These are phyloP conservation scores for Lepus americanus DNA, from an alignment of 2,113 vertebrate species.

Conservation along the genomic window DNA sequence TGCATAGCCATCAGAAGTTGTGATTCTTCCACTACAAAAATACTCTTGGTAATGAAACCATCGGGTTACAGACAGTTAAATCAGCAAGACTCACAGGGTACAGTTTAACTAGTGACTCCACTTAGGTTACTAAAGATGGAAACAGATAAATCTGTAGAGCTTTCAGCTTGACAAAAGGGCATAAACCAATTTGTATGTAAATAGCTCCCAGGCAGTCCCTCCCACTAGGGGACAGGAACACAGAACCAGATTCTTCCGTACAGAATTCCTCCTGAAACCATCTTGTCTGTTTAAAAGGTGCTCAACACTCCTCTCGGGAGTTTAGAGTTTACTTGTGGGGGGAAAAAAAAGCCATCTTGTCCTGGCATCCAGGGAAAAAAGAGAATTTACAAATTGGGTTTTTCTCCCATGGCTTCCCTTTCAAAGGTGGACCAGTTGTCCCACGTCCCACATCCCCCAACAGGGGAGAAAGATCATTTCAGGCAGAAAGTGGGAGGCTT, in stretches of 20 bases:
- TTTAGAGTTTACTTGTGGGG: conserved; percentile 34
- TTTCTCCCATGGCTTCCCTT: background rate
- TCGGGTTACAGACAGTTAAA: background rate
- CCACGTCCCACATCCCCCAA: background rate
- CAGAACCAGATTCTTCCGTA: background rate
- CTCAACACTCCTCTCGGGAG: background rate
- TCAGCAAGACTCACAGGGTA: background rate
- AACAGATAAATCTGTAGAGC: conserved; percentile 7
- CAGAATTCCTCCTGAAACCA: background rate
- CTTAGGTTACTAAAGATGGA: background rate
- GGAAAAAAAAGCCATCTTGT: background rate
- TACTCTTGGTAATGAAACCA: background rate
- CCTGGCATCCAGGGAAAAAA: conserved; percentile 55
- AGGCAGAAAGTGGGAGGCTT: background rate
- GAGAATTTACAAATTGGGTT: background rate
- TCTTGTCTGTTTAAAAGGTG: background rate
- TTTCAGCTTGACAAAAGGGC: background rate
- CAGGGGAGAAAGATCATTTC: background rate
- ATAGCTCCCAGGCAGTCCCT: conserved; percentile 1
- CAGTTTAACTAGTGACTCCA: background rate
- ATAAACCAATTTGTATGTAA: conserved; percentile 36
- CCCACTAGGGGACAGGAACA: background rate
- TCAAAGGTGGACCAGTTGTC: too few species aligned
- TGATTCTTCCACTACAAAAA: background rate
- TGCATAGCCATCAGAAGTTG: background rate